Conservation (phyloP, 2,888 invertebrate species). For the Eupeodes luniger region DNA sequence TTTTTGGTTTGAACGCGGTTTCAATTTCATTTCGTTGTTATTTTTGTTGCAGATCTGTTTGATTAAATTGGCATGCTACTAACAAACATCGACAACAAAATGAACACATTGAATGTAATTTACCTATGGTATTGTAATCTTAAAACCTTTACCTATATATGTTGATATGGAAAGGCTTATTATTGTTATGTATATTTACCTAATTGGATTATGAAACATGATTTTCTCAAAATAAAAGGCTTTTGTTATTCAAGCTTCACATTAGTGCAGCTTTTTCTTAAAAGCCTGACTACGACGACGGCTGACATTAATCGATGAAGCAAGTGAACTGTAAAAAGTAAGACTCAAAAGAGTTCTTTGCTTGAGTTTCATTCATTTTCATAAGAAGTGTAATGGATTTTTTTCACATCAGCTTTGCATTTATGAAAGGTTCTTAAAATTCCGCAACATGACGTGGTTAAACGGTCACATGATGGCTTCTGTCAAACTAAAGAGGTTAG, state of each 20-base stretch:
- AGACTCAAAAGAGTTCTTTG: neutral
- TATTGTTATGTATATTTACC: neutral
- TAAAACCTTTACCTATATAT: no score
- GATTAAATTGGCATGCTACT: constrained; percentile 20
- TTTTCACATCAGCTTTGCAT: neutral
- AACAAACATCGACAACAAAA: neutral
- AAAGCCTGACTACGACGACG: neutral
- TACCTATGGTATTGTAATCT: no score
- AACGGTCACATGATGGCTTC: no score
- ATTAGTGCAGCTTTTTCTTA: constrained; percentile 21
- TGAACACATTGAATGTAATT: no score
- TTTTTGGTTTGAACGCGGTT: constrained; percentile 17
- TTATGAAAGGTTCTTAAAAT: neutral
- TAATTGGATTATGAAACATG: constrained; percentile 65
- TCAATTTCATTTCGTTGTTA: constrained; percentile 15
- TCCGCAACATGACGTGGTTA: neutral
- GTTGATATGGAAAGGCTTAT: neutral
- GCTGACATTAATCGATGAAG: constrained; percentile 56
- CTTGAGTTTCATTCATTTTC: neutral
- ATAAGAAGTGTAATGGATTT: neutral
- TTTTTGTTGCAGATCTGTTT: neutral
- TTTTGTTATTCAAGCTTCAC: constrained; percentile 40
- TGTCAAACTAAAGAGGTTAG: no score
- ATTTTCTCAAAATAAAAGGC: constrained; percentile 32
- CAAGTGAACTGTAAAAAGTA: constrained; percentile 3